Evolutionary conservation across 2,888 invertebrate species (phyloP).

Genomic region (Coelogynopora nodosa): DNA sequence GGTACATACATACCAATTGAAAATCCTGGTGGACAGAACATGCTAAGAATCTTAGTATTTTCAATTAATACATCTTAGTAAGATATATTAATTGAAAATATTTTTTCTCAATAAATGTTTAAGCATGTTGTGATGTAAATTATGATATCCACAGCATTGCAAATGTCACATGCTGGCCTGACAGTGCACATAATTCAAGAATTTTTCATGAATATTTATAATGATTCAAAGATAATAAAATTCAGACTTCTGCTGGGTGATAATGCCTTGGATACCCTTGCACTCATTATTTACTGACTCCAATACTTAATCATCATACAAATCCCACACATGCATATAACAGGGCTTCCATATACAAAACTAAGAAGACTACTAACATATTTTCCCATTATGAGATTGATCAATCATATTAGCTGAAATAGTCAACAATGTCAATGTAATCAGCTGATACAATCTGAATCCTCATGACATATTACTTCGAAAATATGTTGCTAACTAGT

Average conservation of each 20-base stretch:
- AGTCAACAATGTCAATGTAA: too few relatives aligned
- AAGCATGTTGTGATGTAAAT: background rate
- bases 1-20: background rate
- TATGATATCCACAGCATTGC: background rate
- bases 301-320: background rate
- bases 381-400: background rate
- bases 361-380: background rate
- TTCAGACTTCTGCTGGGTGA: background rate
- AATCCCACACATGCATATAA: background rate
- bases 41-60: too few relatives aligned
- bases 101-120: background rate
- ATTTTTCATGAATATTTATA: background rate
- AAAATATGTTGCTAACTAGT: too few relatives aligned
- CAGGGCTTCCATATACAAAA: background rate
- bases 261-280: background rate
- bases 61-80: too few relatives aligned
- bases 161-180: background rate
- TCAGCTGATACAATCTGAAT: too few relatives aligned
- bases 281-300: background rate
- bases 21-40: background rate
- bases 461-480: too few relatives aligned
- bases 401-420: too few relatives aligned
- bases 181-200: background rate
- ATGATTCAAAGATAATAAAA: background rate
- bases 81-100: background rate